Evolutionary conservation across 2,888 invertebrate species (phyloP), one percentile per base, ranked within the genome.

Genomic region (Drosophila anomelani): DNA sequence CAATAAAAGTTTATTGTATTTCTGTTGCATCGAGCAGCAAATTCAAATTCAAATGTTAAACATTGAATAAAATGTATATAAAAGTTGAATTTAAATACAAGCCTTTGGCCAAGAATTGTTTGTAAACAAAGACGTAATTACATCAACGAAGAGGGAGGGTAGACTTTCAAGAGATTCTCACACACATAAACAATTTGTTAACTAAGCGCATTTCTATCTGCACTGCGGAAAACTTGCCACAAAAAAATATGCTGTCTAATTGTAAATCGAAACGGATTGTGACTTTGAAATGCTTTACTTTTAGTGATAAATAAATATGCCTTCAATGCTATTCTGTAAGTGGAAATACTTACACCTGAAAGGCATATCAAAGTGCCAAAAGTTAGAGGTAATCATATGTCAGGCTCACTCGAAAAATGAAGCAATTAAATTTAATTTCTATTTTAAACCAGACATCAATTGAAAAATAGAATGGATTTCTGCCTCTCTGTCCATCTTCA

Each of bases 1-100:
- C 73, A 54, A 70, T 70, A 73, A 70, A 70, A 61, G 60, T 54
- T 61, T 47, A 70, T 73, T 73, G 56, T 55, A 55, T 49, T 64
- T 51, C 41, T 43, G 23, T 7, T 36, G 49, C 32, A 7, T 20
- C 39, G 39, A 12, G 10, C 9, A 51, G 20, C 39, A 8, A 57
- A 60, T 32, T 2, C 20, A 36, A 54, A 54, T 69, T 36, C n/a
- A 55, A 70, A 70, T 32, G 41, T 20, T 34, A 26, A 41, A 34
- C 46, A 47, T 56, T 26, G 34, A 55, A 69, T 70, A 47, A 15
- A 46, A 69, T 55, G 36, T 46, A 5, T 46, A 46, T 46, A 46
- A 23, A 10, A 15, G n/a, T 8, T 8, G 47, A 57, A 49, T 57
- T 56, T 36, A 13, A 49, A 29, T 39, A 41, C 12, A 23, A 34